A percentile compares a stretch with the other conserved stretches of the same genome.
These are phyloP conservation scores for Dicrostonyx torquatus DNA, from an alignment of 2,797 vertebrate genomes.

Conservation along the genomic window DNA sequence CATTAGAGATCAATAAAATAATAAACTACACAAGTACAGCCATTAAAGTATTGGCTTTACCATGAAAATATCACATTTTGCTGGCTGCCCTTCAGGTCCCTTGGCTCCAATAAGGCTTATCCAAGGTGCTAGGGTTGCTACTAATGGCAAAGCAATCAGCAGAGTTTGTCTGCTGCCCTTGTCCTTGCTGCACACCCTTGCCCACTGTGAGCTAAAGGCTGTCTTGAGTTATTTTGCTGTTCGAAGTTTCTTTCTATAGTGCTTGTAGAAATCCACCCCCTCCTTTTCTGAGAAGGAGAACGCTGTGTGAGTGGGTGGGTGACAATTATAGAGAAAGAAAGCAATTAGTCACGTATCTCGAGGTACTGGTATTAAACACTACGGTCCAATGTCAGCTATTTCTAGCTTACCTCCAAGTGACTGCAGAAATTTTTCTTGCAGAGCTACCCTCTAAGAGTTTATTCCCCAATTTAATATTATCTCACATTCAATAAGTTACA, in stretches of 20 bases:
- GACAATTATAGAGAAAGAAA: conserved; percentile 18
- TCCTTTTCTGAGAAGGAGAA: conserved; percentile 27
- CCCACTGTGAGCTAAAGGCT: neutral
- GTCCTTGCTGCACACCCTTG: neutral
- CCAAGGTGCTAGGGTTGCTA: neutral
- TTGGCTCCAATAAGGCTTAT: neutral
- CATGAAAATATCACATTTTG: neutral
- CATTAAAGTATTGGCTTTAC: conserved; percentile 37
- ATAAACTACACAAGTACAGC: conserved; percentile 25
- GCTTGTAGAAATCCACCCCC: neutral
- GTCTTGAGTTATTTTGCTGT: neutral
- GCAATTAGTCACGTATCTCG: neutral
- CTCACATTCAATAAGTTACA: neutral
- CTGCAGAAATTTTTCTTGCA: neutral
- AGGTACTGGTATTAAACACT: neutral
- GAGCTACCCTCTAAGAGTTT: neutral
- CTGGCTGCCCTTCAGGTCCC: neutral
- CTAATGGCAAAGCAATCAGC: neutral
- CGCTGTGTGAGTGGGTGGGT: neutral
- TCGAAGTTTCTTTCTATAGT: neutral
- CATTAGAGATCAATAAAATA: conserved; percentile 61
- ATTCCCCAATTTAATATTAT: neutral
- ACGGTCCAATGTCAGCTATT: neutral
- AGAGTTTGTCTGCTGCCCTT: neutral
- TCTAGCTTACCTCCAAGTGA: neutral